Evolutionary conservation across 2,113 vertebrate genomes (phyloP), one percentile per base, ranked within the genome.

Genomic region (Sinocyclocheilus anshuiensis): DNA sequence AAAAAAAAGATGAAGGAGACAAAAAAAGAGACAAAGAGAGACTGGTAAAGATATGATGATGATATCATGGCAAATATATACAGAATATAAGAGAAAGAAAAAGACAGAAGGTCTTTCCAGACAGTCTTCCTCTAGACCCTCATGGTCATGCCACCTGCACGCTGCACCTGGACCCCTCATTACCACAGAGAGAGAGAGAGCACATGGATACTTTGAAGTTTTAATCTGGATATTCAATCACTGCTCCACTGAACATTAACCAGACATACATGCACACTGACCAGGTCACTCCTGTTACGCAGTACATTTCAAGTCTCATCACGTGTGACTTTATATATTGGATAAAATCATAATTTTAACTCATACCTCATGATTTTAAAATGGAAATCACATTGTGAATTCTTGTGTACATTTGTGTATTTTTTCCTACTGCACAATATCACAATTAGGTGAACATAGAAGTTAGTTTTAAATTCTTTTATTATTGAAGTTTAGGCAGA

Each of bases 61-160:
- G 91, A 36, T 63, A 90, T 78, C 26, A 88, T 86, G 84, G 81
- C 67, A 89, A 90, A 86, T 26, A 86, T 85, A 90, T 87, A 87
- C 92, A 83, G 48, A 69, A 69, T 36, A 57, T 61, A 26, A 84
- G 20, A 67, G 36, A 84, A 77, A 29, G 24, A 20, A 36, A 63
- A 67, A 78, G 57, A 50, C 4, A 85, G 57, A 33, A 88, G 88
- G 87, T 88, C 93, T 91, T 92, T 94, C 42, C 42, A 76, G 72
- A 76, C 72, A 48, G 15, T 50, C 92, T 93, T 88, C 90, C 88
- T 87, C 82, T 85, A 90, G 89, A 90, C 90, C 86, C 91, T 87
- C 80, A 88, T 88, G 91, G 92, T 93, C 92, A 92, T 89, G 85
- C 92, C 92, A 94, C 93, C 92, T 93, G 93, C 90, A 92, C 90